phyloP scores from a whole-genome alignment of 2,113 vertebrate genomes.

The Hoplias malabaricus region DNA sequence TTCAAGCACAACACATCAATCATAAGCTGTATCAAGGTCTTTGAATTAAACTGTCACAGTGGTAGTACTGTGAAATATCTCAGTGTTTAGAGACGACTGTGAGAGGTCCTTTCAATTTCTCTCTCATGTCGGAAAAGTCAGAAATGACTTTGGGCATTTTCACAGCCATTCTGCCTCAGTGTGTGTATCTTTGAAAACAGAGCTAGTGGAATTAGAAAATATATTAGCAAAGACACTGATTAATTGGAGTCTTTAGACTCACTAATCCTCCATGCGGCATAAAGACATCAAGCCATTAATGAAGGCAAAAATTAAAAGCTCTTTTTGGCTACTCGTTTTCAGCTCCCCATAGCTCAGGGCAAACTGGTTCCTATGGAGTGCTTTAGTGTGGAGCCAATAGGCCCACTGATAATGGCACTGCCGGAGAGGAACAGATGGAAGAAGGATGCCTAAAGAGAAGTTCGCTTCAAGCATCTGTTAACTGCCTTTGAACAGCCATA shows the following conservation, averaged over 20 bases:
- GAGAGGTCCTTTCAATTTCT: background rate
- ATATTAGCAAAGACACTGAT: constrained; percentile 32
- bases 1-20: background rate
- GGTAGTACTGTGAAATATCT: constrained; percentile 6
- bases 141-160: constrained; percentile 1
- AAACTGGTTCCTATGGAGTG: constrained; percentile 50
- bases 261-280: constrained; percentile 43
- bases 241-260: constrained; percentile 37
- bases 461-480: constrained; percentile 67
- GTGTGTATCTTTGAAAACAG: background rate
- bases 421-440: constrained; percentile 67
- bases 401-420: constrained; percentile 52
- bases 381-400: constrained; percentile 49
- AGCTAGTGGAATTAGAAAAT: constrained; percentile 10
- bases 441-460: constrained; percentile 60
- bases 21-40: background rate
- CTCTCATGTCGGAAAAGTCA: background rate
- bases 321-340: constrained; percentile 41
- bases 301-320: constrained; percentile 48
- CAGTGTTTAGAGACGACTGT: constrained; percentile 7
- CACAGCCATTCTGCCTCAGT: background rate
- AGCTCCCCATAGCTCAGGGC: constrained; percentile 49
- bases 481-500: constrained; percentile 60
- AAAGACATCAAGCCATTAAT: constrained; percentile 53
- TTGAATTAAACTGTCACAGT: background rate